These are phyloP conservation scores for Phymatocera aterrima DNA, from an alignment of 2,888 invertebrate genomes.

Conservation along the genomic window DNA sequence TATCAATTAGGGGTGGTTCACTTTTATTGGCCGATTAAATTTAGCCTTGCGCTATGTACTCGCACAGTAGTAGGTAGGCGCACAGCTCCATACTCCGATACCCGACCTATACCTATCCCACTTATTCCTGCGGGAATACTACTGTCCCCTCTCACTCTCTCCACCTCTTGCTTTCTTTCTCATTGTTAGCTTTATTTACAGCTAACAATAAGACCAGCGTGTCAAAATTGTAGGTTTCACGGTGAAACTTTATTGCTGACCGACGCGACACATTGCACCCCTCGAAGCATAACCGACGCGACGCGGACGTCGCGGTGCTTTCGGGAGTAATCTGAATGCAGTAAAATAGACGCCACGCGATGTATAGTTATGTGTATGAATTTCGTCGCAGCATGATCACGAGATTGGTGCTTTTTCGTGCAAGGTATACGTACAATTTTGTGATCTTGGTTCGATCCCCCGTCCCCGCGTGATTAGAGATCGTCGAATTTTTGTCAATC, in stretches of 20 bases:
- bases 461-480: too few relatives aligned
- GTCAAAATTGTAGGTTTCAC: conserved; percentile 14
- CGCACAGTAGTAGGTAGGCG: neutral
- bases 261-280: neutral
- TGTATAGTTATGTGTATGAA: too few relatives aligned
- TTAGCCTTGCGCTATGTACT: neutral
- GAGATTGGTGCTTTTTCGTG: neutral
- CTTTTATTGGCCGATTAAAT: conserved; percentile 32
- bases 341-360: neutral
- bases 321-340: neutral
- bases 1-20: conserved; percentile 41
- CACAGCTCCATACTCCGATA: neutral
- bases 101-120: neutral
- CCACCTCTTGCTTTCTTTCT: too few relatives aligned
- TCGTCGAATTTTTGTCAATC: too few relatives aligned
- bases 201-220: neutral
- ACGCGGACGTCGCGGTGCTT: too few relatives aligned
- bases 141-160: too few relatives aligned
- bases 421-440: too few relatives aligned
- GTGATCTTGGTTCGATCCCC: too few relatives aligned
- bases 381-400: too few relatives aligned
- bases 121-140: neutral
- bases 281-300: neutral
- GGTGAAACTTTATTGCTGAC: conserved; percentile 14
- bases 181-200: neutral